phyloP scores from a whole-genome alignment of 1,140 invertebrate genomes.

The Aporrectodea caliginosa region DNA sequence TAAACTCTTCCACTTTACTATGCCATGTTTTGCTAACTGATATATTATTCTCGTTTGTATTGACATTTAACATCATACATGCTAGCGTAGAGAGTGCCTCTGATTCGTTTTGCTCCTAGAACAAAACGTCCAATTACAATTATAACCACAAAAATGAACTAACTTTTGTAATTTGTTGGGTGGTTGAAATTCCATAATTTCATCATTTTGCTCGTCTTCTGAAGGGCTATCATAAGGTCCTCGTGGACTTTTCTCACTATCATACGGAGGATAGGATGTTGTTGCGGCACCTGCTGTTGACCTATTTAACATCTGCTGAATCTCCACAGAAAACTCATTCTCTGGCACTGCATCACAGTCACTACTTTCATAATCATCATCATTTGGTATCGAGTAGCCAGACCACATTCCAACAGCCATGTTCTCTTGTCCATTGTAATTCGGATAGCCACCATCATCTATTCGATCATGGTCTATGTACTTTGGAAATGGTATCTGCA shows the following conservation, averaged over 20 bases:
- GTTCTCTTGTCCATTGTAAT: not conserved
- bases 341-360: not conserved
- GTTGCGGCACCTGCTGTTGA: not conserved
- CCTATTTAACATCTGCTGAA: not conserved
- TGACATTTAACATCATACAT: no score
- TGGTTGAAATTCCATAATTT: no score
- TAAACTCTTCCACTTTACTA: no score
- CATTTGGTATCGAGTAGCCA: not conserved
- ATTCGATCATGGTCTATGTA: not conserved
- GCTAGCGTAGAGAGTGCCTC: no score
- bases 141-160: no score
- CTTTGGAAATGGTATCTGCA: not conserved
- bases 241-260: not conserved
- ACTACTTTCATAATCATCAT: not conserved
- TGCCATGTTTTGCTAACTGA: no score
- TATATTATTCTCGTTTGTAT: no score
- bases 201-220: not conserved
- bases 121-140: no score
- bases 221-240: not conserved
- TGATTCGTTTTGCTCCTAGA: no score
- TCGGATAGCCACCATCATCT: not conserved
- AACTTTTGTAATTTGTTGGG: no score
- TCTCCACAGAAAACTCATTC: not conserved
- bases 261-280: no score
- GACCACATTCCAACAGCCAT: not conserved